phyloP scores from a whole-genome alignment of 2,113 vertebrate species.

The Tapirus terrestris region DNA sequence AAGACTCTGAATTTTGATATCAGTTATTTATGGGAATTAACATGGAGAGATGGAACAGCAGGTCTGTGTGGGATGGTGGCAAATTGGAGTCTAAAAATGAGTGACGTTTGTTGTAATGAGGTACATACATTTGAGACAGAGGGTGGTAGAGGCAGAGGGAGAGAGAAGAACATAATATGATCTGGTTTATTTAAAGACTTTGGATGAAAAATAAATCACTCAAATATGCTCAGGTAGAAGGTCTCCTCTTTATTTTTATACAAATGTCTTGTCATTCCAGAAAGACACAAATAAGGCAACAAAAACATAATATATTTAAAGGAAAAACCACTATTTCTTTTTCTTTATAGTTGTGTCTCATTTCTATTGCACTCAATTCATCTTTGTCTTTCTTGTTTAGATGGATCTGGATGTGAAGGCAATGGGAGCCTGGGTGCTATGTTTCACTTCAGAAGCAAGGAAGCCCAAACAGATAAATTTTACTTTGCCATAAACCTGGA shows the following conservation, averaged over 20 bases:
- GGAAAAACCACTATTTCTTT: conserved; percentile 52
- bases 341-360: conserved; percentile 58
- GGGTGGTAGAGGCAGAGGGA: conserved; percentile 71
- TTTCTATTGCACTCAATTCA: conserved; percentile 58
- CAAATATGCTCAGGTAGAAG: conserved; percentile 65
- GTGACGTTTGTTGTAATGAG: conserved; percentile 69
- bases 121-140: conserved; percentile 71
- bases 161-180: conserved; percentile 61
- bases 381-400: conserved; percentile 59
- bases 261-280: conserved; percentile 55
- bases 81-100: conserved; percentile 78
- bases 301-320: conserved; percentile 60
- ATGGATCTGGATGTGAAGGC: conserved; percentile 50
- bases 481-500: conserved; percentile 60
- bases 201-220: conserved; percentile 68
- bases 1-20: conserved; percentile 73
- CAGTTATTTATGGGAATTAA: conserved; percentile 77
- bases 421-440: conserved; percentile 35
- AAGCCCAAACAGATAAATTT: conserved; percentile 50
- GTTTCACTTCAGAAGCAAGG: conserved; percentile 45
- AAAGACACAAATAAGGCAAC: conserved; percentile 62
- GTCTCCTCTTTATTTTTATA: conserved; percentile 73
- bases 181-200: conserved; percentile 70
- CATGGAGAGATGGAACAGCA: conserved; percentile 76
- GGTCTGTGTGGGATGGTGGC: conserved; percentile 77